phyloP scores from a whole-genome alignment of 2,888 invertebrate species.

The Cryptus armator region DNA sequence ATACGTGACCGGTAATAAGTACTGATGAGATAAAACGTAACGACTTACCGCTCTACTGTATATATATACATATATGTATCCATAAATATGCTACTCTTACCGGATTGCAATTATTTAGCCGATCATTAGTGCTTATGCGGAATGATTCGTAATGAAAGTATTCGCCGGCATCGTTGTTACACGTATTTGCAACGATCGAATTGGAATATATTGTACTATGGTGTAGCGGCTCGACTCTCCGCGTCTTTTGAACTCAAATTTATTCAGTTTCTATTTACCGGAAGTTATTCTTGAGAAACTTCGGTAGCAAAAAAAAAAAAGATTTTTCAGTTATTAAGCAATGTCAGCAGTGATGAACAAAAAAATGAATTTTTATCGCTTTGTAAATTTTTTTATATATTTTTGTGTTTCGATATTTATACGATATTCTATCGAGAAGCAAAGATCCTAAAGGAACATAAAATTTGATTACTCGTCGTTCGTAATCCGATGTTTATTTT shows the following conservation, averaged over 20 bases:
- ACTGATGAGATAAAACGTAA: conserved; percentile 57
- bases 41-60: conserved; percentile 33
- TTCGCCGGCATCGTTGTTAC: conserved; percentile 40
- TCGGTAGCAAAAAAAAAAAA: conserved; percentile 8
- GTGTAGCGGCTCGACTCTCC: conserved; percentile 1
- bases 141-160: conserved; percentile 23
- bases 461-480: too few relatives aligned
- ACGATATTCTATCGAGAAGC: too few relatives aligned
- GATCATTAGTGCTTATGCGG: conserved; percentile 30
- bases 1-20: conserved; percentile 64
- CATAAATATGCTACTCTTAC: conserved; percentile 12
- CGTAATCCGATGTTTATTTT: too few relatives aligned
- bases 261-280: not conserved
- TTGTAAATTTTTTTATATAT: too few relatives aligned
- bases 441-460: too few relatives aligned
- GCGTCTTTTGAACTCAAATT: not conserved
- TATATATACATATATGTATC: not conserved
- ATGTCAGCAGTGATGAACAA: too few relatives aligned
- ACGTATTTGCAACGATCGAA: conserved; percentile 23
- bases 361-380: too few relatives aligned
- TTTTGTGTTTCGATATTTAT: too few relatives aligned
- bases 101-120: conserved; percentile 51
- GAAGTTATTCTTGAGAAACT: too few relatives aligned
- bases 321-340: too few relatives aligned
- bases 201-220: conserved; percentile 6